Percentiles rank a stretch among this genome's conserved stretches.
phyloP scores from a whole-genome alignment of 2,113 vertebrate species.

The Austrofundulus limnaeus region DNA sequence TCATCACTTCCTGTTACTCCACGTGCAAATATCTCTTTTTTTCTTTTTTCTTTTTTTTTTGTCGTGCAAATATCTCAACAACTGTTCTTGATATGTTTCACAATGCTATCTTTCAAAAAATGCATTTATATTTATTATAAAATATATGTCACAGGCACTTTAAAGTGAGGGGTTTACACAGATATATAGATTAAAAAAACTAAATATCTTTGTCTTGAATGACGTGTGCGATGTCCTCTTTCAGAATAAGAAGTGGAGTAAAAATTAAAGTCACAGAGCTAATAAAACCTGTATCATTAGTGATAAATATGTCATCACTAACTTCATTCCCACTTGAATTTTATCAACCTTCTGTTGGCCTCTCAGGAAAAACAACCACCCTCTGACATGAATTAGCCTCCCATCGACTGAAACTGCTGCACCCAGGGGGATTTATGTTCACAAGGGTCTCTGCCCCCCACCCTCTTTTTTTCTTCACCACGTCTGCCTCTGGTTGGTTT shows the following conservation, averaged over 20 bases:
- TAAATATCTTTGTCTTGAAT: no score
- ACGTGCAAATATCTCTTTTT: no score
- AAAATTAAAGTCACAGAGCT: neutral
- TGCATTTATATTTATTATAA: no score
- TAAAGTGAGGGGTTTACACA: no score
- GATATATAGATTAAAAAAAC: no score
- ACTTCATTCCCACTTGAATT: slow-evolving; percentile 91
- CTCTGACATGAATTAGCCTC: slow-evolving; percentile 89
- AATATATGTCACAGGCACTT: no score
- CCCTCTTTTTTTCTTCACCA: slow-evolving; percentile 22
- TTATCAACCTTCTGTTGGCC: slow-evolving; percentile 85
- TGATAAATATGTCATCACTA: slow-evolving; percentile 74
- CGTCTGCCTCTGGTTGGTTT: slow-evolving; percentile 39
- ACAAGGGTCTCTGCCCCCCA: slow-evolving; percentile 67
- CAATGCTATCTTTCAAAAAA: no score
- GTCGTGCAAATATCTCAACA: no score
- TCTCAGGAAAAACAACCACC: slow-evolving; percentile 83
- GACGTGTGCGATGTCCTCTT: neutral
- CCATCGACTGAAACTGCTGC: slow-evolving; percentile 85
- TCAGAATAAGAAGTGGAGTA: neutral
- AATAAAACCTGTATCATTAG: slow-evolving; percentile 43
- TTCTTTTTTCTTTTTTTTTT: no score
- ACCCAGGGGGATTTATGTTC: slow-evolving; percentile 74
- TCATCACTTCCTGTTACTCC: no score
- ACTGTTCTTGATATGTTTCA: no score